Evolutionary conservation across 2,888 invertebrate genomes (phyloP), one percentile per base, ranked within the genome.

Genomic region (Melieria omissa): DNA sequence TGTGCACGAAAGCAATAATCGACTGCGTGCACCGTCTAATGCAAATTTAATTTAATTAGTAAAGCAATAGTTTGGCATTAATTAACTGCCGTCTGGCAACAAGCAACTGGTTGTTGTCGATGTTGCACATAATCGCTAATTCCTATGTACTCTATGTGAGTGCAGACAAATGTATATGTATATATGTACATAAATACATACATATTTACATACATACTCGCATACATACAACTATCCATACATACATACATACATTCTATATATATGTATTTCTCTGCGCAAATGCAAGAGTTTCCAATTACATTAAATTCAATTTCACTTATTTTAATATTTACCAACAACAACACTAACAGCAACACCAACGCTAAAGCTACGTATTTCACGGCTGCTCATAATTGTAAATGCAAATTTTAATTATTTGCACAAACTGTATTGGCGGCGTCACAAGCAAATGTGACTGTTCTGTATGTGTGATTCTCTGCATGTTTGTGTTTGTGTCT

Each of bases 391-490:
- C 14, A 60, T 46, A 65, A 65, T 65, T 65, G 61, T 60, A 46
- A 65, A 70, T 70, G 70, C 52, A 70, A 70, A 65, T 41, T 70
- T 70, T 65, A 70, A 70, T 70, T 70, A 70, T 65, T 70, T 65
- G 47, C 41, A 52, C 45, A 66, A 58, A 58, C 65, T 60, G 52
- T 65, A 29, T 29, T 29, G 29, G 29, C 29, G 29, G 29, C 29
- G 3, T 29, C 29, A 29, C 29, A 29, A 3, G 3, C 29, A 29
- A 29, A 57, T 9, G 5, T 57, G 57, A 16, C 9, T 6, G 14
- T 29, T 29, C 29, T 57, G 29, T 14, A 52, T 52, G 52, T 52
- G 8, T 8, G 14, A 8, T 52, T 52, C 14, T 49, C 49, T 49
- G 3, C 49, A 49, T 49, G 12, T 3, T 2, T 49, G 12, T 49